These are phyloP conservation scores for Isichthys henryi DNA, from an alignment of 2,113 vertebrate species.

Conservation along the genomic window DNA sequence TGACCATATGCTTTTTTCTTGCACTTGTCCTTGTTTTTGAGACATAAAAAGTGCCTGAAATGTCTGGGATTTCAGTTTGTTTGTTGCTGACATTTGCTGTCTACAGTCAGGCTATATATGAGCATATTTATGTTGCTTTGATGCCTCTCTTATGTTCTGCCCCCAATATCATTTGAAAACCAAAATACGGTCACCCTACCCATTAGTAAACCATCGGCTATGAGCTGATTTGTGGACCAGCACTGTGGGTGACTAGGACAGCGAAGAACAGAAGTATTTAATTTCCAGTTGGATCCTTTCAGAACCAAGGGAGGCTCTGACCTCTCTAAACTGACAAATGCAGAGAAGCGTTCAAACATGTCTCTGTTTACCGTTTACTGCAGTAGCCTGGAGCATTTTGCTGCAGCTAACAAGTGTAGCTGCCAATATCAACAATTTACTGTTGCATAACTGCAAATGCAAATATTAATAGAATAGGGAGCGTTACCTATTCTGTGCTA, in stretches of 20 bases:
- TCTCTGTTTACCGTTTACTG: not conserved
- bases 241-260: not conserved
- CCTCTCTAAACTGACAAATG: not conserved
- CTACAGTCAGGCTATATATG: not conserved
- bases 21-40: not conserved
- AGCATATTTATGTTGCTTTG: not conserved
- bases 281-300: not conserved
- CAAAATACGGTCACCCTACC: not conserved
- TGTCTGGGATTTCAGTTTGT: not conserved
- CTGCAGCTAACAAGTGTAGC: not conserved
- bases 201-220: not conserved
- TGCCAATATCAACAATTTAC: not conserved
- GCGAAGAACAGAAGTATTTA: not conserved
- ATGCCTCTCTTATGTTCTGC: not conserved
- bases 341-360: not conserved
- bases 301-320: not conserved
- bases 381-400: not conserved
- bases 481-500: not conserved
- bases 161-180: not conserved
- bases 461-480: constrained; percentile 1
- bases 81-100: not conserved
- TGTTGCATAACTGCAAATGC: not conserved
- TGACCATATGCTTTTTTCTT: not conserved
- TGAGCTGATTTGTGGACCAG: not conserved
- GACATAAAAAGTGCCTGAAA: not conserved